phyloP scores from a whole-genome alignment of 1,140 invertebrate species.

The Drosophila pseudoobscura region DNA sequence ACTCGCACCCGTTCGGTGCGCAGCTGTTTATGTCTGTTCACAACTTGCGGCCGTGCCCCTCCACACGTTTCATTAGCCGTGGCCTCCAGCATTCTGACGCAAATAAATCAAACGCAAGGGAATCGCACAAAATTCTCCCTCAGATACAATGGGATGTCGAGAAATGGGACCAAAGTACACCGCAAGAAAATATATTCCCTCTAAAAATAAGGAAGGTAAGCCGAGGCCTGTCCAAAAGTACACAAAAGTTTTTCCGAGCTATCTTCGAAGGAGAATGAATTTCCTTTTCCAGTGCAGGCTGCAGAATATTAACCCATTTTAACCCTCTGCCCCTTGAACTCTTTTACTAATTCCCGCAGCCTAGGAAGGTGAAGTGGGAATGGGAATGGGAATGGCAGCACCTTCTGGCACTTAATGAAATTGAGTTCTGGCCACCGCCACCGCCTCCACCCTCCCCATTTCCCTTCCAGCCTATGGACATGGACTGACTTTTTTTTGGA shows the following conservation, averaged over 20 bases:
- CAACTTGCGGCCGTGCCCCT: constrained; percentile 18
- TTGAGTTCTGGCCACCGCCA: constrained; percentile 8
- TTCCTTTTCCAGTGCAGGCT: constrained; percentile 1
- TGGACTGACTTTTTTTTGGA: constrained; percentile 6
- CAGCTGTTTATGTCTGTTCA: constrained; percentile 61
- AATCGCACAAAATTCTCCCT: constrained; percentile 10
- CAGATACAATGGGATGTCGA: constrained; percentile 12
- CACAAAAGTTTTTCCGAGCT: no score
- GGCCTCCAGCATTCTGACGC: constrained; percentile 36
- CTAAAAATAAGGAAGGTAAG: no score
- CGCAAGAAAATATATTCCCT: no score
- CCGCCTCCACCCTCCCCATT: constrained; percentile 31
- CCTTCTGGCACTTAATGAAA: constrained; percentile 64
- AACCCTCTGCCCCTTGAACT: constrained; percentile 1
- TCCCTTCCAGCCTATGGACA: neutral
- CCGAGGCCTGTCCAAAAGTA: no score
- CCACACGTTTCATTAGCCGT: constrained; percentile 53
- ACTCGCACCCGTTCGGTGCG: constrained; percentile 44
- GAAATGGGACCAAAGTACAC: neutral
- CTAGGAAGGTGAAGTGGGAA: constrained; percentile 1
- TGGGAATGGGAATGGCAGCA: no score
- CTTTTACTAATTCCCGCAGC: constrained; percentile 25
- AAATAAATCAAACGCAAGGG: constrained; percentile 59
- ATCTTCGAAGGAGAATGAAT: no score
- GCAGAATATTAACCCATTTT: constrained; percentile 1